Evolutionary conservation across 1,140 invertebrate species (phyloP).

Genomic region (Protaetia brevitarsis): DNA sequence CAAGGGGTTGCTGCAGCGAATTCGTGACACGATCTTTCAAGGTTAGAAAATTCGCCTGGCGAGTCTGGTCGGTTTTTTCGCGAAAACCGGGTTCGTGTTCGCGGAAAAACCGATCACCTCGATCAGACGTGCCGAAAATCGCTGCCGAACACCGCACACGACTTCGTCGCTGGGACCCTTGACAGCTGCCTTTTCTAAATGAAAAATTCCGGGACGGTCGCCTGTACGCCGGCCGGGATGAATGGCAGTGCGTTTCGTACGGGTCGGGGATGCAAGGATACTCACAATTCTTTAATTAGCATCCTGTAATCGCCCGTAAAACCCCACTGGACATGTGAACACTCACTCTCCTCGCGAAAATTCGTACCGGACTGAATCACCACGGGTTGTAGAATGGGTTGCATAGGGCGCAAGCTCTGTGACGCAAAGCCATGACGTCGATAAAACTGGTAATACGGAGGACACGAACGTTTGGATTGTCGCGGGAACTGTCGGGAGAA

Average conservation of each 20-base stretch:
- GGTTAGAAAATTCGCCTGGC: conserved; percentile 17
- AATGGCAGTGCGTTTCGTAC: conserved; percentile 10
- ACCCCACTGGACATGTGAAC: conserved; percentile 41
- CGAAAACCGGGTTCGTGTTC: background rate
- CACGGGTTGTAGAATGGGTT: conserved; percentile 27
- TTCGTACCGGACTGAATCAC: conserved; percentile 17
- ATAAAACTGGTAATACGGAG: too few species aligned
- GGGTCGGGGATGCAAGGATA: conserved; percentile 27
- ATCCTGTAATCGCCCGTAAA: conserved; percentile 39
- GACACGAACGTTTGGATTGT: too few species aligned
- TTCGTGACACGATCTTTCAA: conserved; percentile 20
- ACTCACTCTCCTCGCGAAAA: background rate
- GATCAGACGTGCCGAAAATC: conserved; percentile 2
- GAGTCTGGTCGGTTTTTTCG: background rate
- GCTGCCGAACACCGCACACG: background rate
- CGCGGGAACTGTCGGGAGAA: too few species aligned
- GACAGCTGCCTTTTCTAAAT: background rate
- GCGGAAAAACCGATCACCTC: background rate
- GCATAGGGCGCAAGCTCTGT: conserved; percentile 42
- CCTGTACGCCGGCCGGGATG: background rate
- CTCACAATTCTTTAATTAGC: conserved; percentile 49
- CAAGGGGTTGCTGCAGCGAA: background rate
- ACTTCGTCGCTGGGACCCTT: background rate
- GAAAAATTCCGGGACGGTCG: background rate
- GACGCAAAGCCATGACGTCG: conserved; percentile 44